Base-by-base conservation (phyloP, 1,140 invertebrate genomes). In the Diachasmimorpha longicaudata region DNA sequence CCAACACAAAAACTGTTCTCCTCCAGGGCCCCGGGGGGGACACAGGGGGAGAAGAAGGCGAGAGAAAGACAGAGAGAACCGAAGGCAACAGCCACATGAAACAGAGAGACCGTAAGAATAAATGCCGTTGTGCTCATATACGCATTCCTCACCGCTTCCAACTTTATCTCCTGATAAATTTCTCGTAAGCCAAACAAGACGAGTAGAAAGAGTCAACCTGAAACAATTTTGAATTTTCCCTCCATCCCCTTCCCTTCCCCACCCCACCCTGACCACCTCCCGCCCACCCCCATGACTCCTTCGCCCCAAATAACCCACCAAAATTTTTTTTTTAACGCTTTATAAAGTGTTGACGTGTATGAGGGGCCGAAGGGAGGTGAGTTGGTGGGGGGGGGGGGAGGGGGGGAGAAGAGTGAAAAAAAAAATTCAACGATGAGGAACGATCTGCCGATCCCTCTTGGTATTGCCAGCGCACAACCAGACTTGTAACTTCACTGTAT, bases 121-220 rank as follows among this genome's bases (percentile, higher is more conserved):
- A 63, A 63, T 63, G 58, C 58, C 58, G 58, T 63, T 63, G 58
- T 63, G 58, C 58, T 63, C 58, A 63, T 63, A 63, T 31, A 63
- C 31, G 63, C 75, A 81, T 81, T 81, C 80, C 76, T 70, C 69
- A 76, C 79, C 19, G 58, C 21, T 63, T 63, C 58, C 58, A 63
- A 63, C 58, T 63, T 63, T 63, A 63, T 63, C 58, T 63, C 58
- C 58, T 63, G 58, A 63, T 63, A 63, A 63, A 63, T 63, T 63
- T 63, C 58, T 63, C 58, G 58, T 63, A 63, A 63, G 58, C 58
- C 58, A 63, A 63, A 63, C 23, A 63, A 63, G 11, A 63, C 10
- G 23, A 63, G 58, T 37, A 36, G 66, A 68, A 68, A 39, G 36
- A 19, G 14, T 19, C 31, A 68, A 16, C 66, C 66, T 39, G n/a